Evolutionary conservation across 2,113 vertebrate species (phyloP).

Genomic region (Gallinago undulata): DNA sequence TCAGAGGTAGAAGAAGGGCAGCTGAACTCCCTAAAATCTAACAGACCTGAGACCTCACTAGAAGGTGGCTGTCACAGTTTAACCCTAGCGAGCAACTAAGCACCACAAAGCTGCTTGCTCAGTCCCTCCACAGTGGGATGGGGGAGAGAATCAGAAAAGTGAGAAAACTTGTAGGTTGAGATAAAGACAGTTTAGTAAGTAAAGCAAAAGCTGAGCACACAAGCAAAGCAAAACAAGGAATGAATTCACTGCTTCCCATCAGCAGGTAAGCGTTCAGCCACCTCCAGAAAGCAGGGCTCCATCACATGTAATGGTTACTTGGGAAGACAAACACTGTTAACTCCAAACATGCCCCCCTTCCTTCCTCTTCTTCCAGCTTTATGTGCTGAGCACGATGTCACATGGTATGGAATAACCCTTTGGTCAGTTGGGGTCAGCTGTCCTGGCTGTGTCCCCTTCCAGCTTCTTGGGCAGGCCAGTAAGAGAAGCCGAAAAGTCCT

Average conservation of each 20-base stretch:
- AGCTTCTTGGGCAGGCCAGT: background rate
- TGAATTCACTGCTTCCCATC: background rate
- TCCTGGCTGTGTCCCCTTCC: background rate
- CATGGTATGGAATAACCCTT: background rate
- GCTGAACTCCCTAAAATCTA: background rate
- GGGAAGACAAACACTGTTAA: background rate
- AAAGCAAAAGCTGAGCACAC: background rate
- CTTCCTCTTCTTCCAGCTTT: background rate
- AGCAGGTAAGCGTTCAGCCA: background rate
- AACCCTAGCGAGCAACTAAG: background rate
- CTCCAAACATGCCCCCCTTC: background rate
- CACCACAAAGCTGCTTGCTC: background rate
- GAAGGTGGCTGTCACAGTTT: background rate
- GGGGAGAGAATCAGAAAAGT: background rate
- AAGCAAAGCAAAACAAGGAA: background rate
- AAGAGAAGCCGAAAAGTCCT: background rate
- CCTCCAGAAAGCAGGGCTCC: background rate
- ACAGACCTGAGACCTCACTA: background rate
- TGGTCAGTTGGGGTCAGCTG: background rate
- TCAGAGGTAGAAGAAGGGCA: background rate
- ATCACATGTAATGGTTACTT: background rate
- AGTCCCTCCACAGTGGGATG: background rate
- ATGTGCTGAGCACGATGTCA: background rate
- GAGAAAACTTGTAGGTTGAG: background rate
- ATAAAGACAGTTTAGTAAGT: background rate